Percentiles rank a stretch among this genome's conserved stretches.
Evolutionary conservation across 2,113 vertebrate species (phyloP).

Genomic region (Prionailurus bengalensis): DNA sequence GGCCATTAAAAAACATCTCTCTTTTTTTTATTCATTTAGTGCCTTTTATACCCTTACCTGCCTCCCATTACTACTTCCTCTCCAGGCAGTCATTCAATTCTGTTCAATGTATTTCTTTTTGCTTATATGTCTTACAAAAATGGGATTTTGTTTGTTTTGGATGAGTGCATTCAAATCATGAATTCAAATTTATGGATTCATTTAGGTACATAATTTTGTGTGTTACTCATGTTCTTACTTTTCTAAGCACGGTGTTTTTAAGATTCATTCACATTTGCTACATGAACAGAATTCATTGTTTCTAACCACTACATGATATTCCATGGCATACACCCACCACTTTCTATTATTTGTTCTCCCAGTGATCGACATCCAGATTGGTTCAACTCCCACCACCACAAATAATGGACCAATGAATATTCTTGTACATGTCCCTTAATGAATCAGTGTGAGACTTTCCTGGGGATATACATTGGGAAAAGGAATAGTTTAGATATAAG

Average conservation of each 20-base stretch:
- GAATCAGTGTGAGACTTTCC: neutral
- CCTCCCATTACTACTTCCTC: neutral
- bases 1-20: neutral
- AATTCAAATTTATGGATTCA: neutral
- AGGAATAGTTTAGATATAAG: neutral
- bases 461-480: neutral
- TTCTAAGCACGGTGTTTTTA: neutral
- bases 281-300: neutral
- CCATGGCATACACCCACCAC: neutral
- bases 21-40: slow-evolving; percentile 26
- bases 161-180: neutral
- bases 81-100: neutral
- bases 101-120: neutral
- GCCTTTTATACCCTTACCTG: neutral
- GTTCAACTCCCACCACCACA: neutral
- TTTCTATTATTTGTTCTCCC: neutral
- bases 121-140: slow-evolving; percentile 23
- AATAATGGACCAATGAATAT: neutral
- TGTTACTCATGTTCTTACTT: slow-evolving; percentile 38
- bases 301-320: neutral
- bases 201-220: neutral
- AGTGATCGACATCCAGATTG: neutral
- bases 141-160: neutral
- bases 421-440: neutral
- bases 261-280: neutral